phyloP scores from a whole-genome alignment of 1,140 invertebrate species.

The Druon quercuslanigerum region DNA sequence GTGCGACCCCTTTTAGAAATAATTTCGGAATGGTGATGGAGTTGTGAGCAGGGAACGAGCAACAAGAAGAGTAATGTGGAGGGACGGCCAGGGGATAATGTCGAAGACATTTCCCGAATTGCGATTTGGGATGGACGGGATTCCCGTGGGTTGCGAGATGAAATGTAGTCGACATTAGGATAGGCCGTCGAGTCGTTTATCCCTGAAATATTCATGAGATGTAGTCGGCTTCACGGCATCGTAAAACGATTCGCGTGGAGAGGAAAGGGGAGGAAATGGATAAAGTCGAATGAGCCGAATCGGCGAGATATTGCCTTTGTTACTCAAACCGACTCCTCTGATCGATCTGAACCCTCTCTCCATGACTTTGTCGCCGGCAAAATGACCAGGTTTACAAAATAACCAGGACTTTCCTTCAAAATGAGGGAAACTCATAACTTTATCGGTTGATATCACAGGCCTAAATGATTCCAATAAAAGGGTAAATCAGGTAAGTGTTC shows the following conservation, averaged over 20 bases:
- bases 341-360: background rate
- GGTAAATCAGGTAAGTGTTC: too few species aligned
- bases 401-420: background rate
- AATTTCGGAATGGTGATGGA: constrained; percentile 16
- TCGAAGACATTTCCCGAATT: constrained; percentile 46
- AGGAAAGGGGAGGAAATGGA: constrained; percentile 30
- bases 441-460: background rate
- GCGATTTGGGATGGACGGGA: constrained; percentile 17
- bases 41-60: background rate
- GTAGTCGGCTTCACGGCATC: constrained; percentile 25
- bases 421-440: constrained; percentile 38
- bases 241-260: background rate
- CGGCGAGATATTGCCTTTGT: constrained; percentile 30
- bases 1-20: background rate
- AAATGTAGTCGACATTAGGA: constrained; percentile 28
- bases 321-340: background rate
- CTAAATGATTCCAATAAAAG: too few species aligned
- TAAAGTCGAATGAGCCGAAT: constrained; percentile 19
- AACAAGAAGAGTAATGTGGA: constrained; percentile 12
- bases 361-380: background rate
- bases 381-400: background rate
- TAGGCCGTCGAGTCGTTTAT: constrained; percentile 17
- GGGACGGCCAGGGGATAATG: background rate
- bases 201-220: constrained; percentile 30
- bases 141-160: constrained; percentile 8